These are phyloP conservation scores for Dolichomitus sp. DNA, from an alignment of 2,888 invertebrate genomes.

Conservation along the genomic window DNA sequence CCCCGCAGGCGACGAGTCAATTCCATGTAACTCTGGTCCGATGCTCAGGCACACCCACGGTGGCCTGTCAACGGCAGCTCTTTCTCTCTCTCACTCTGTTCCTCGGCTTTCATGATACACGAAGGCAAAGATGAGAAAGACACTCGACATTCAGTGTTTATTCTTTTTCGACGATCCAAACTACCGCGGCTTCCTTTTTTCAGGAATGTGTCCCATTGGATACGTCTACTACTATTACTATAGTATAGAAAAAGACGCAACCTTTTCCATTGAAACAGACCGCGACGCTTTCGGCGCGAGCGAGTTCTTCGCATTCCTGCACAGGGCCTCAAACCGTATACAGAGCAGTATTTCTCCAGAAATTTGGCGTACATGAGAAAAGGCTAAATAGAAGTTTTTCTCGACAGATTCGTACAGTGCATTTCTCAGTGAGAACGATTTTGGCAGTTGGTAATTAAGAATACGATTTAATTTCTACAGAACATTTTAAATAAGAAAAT, in stretches of 20 bases:
- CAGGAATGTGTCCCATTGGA: conserved; percentile 27
- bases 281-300: conserved; percentile 58
- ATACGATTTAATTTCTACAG: conserved; percentile 12
- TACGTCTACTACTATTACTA: not conserved
- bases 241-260: not conserved
- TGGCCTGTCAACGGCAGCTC: conserved; percentile 41
- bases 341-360: conserved; percentile 47
- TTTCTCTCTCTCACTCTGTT: conserved; percentile 36
- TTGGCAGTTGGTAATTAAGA: conserved; percentile 18
- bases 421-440: conserved; percentile 46
- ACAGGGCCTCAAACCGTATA: conserved; percentile 1
- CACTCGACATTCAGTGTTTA: conserved; percentile 35
- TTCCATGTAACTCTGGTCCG: conserved; percentile 77
- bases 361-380: conserved; percentile 42
- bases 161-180: conserved; percentile 18
- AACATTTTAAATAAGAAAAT: not conserved
- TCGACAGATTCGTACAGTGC: not conserved
- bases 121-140: not conserved
- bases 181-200: conserved; percentile 26
- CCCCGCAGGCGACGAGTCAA: conserved; percentile 83
- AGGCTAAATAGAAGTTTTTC: not conserved
- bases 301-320: conserved; percentile 62
- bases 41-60: conserved; percentile 57
- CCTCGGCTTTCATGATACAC: conserved; percentile 36
- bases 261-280: conserved; percentile 57